These are phyloP conservation scores for Athalia rosae DNA, from an alignment of 2,888 invertebrate genomes.

Conservation along the genomic window DNA sequence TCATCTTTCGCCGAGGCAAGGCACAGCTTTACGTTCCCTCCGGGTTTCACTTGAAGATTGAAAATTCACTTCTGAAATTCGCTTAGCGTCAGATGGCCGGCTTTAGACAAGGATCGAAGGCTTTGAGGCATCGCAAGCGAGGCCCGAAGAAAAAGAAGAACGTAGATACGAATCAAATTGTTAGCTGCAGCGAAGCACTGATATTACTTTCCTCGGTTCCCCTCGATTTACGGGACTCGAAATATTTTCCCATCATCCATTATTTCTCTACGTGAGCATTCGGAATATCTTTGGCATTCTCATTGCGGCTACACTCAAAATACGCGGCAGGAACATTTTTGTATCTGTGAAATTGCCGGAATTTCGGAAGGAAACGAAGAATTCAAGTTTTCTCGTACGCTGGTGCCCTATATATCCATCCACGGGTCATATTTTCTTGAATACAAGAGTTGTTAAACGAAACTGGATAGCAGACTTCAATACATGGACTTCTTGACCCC, in stretches of 20 bases:
- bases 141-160: background rate
- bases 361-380: no score
- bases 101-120: slow-evolving; percentile 18
- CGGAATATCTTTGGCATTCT: no score
- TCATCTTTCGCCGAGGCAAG: slow-evolving; percentile 32
- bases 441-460: background rate
- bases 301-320: no score
- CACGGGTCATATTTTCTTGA: background rate
- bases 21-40: slow-evolving; percentile 31
- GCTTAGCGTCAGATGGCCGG: slow-evolving; percentile 32
- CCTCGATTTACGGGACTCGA: no score
- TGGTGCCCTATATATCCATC: background rate
- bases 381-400: no score
- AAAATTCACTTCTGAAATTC: slow-evolving; percentile 39
- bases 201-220: no score
- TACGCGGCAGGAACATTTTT: no score
- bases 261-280: no score
- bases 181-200: slow-evolving; percentile 1
- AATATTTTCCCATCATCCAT: no score
- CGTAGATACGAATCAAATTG: background rate
- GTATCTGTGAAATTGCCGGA: no score
- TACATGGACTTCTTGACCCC: background rate
- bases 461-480: background rate
- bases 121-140: background rate
- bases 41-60: slow-evolving; percentile 25